phyloP scores from a whole-genome alignment of 1,140 invertebrate genomes.

The Lepidurus couesii region DNA sequence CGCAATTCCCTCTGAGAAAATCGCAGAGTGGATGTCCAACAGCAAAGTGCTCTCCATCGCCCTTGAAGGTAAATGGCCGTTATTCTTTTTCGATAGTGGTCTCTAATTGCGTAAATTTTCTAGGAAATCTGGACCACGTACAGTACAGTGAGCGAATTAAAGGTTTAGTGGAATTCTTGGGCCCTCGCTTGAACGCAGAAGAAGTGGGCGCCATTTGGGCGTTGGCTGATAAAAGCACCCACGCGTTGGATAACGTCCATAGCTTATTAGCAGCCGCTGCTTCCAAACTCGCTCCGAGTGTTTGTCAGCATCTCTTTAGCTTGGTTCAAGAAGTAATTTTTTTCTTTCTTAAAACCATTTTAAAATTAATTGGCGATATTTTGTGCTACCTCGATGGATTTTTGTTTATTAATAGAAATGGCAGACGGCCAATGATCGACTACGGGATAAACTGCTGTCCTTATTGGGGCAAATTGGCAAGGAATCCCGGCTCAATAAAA shows the following conservation, averaged over 20 bases:
- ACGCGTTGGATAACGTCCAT: slow-evolving; percentile 54
- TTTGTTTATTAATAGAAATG: slow-evolving; percentile 46
- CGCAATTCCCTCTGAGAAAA: slow-evolving; percentile 44
- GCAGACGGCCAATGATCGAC: slow-evolving; percentile 46
- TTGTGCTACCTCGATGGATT: not conserved
- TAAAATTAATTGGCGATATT: too few species aligned
- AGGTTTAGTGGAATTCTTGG: slow-evolving; percentile 49
- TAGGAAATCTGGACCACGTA: slow-evolving; percentile 51
- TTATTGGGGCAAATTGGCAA: slow-evolving; percentile 52
- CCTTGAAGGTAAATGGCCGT: slow-evolving; percentile 44
- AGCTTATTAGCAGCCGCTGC: slow-evolving; percentile 51
- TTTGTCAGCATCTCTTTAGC: slow-evolving; percentile 49
- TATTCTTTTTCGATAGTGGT: not conserved
- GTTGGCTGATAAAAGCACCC: slow-evolving; percentile 48
- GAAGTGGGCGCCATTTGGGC: slow-evolving; percentile 52
- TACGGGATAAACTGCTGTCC: slow-evolving; percentile 48
- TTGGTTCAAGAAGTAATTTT: slow-evolving; percentile 48
- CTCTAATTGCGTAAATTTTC: not conserved
- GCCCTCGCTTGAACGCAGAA: slow-evolving; percentile 47
- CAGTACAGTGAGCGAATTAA: slow-evolving; percentile 54
- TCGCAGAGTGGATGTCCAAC: slow-evolving; percentile 51
- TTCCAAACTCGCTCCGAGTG: slow-evolving; percentile 48
- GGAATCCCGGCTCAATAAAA: slow-evolving; percentile 43
- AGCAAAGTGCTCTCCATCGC: slow-evolving; percentile 50
- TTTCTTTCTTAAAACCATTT: not conserved